Evolutionary conservation across 2,888 invertebrate genomes (phyloP), one percentile per base, ranked within the genome.

Genomic region (Plagodis pulveraria): DNA sequence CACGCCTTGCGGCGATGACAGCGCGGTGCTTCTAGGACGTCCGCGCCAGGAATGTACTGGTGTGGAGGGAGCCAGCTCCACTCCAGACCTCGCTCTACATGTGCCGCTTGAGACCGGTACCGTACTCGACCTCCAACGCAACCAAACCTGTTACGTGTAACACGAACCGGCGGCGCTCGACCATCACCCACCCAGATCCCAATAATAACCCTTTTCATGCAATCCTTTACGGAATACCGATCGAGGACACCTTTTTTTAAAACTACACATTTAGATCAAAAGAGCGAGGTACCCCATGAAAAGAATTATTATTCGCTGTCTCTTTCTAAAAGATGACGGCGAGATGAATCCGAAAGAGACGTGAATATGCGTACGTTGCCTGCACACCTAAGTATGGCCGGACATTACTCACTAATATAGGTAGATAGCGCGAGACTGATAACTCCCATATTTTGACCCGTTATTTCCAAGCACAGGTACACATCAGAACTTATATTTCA

Each of bases 381-480:
- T 86, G 90, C 86, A 91, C 91, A 91, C 91, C 91, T 91, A 89
- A 89, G 88, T 90, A 91, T 90, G 89, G 90, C 89, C 92, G 92
- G 91, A 91, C 92, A 91, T 92, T 91, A 91, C 91, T 92, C 91
- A 91, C 91, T 90, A 22, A 22, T 22, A 91, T 86, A 91, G 87
- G 88, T 91, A 91, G 87, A 89, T 91, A 87, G 84, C 82, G 84
- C 78, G 74, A 78, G 77, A 81, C 83, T 89, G 86, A 89, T 91
- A 89, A 87, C 81, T 86, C 78, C 77, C 77, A 73, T 78, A 79
- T 71, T 80, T 72, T 72, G 75, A 73, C 74, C 70, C 67, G 71
- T 68, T 67, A 74, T 72, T 71, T 76, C 72, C 68, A 72, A 70
- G 80, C 85, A 84, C 82, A 73, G 71, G 67, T 72, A 73, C 83